Evolutionary conservation across 53 echinoderm and acorn worm species (phyloP).

Genomic region (Henricia sp.): DNA sequence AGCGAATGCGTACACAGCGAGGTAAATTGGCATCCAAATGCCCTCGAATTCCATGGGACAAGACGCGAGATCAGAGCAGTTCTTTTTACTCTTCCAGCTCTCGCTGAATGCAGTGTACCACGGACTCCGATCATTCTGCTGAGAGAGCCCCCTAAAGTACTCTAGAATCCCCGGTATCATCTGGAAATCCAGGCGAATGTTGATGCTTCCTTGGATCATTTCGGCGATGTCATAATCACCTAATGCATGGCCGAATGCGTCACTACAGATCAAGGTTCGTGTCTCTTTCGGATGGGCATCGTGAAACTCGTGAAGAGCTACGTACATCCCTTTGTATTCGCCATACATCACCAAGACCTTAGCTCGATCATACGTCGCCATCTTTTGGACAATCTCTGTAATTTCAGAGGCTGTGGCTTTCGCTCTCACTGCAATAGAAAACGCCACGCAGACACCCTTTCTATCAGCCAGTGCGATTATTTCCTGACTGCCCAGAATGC

Average conservation of each 20-base stretch:
- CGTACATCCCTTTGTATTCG: not conserved
- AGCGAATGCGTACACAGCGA: slow-evolving; percentile 4
- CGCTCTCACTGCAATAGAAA: not conserved
- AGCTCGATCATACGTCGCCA: not conserved
- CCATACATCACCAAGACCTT: not conserved
- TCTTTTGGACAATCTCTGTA: not conserved
- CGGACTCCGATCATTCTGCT: not conserved
- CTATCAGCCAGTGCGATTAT: not conserved
- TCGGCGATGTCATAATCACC: not conserved
- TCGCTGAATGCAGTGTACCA: not conserved
- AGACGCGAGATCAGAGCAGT: not conserved
- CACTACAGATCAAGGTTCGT: not conserved
- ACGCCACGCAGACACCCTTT: slow-evolving; percentile 5
- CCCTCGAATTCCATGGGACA: slow-evolving; percentile 4
- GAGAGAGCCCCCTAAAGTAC: not conserved
- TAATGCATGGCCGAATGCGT: not conserved
- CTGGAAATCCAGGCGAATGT: slow-evolving; percentile 1
- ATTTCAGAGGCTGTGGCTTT: not conserved
- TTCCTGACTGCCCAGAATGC: slow-evolving; percentile 13
- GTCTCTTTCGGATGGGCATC: not conserved
- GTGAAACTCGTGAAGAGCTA: not conserved
- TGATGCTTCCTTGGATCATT: not conserved
- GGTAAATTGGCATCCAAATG: not conserved
- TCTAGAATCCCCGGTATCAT: not conserved
- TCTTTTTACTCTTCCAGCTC: not conserved